phyloP scores from a whole-genome alignment of 1,140 invertebrate species.

The Saccostrea cuccullata region DNA sequence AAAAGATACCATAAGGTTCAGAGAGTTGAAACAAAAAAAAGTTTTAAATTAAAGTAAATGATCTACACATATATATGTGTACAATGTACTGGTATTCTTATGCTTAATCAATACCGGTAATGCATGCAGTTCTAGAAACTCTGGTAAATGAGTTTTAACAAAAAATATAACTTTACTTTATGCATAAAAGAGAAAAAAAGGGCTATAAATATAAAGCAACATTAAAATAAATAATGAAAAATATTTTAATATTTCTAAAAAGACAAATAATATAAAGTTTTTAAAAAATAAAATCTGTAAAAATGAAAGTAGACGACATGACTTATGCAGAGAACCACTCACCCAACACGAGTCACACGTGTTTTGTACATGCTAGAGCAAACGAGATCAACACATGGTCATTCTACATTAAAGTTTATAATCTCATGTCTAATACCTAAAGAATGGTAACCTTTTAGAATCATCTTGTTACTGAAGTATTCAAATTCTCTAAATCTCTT shows the following conservation, averaged over 20 bases:
- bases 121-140: not conserved
- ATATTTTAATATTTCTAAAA: not conserved
- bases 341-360: slow-evolving; percentile 76
- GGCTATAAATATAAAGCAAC: not conserved
- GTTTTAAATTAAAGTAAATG: no score
- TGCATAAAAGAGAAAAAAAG: not conserved
- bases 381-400: not conserved
- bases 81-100: not conserved
- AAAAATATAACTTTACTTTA: not conserved
- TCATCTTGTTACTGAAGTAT: not conserved
- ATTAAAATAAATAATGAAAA: not conserved
- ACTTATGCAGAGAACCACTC: slow-evolving; percentile 57
- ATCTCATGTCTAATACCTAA: not conserved
- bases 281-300: not conserved
- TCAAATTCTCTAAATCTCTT: no score
- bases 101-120: no score
- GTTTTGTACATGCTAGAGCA: slow-evolving; percentile 73
- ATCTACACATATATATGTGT: no score
- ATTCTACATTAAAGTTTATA: not conserved
- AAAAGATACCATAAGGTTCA: no score
- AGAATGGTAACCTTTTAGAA: not conserved
- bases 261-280: not conserved
- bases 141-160: no score
- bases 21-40: no score
- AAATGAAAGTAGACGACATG: not conserved